Evolutionary conservation across 2,797 vertebrate species (phyloP), one percentile per base, ranked within the genome.

Genomic region (Ispidina lecontei): DNA sequence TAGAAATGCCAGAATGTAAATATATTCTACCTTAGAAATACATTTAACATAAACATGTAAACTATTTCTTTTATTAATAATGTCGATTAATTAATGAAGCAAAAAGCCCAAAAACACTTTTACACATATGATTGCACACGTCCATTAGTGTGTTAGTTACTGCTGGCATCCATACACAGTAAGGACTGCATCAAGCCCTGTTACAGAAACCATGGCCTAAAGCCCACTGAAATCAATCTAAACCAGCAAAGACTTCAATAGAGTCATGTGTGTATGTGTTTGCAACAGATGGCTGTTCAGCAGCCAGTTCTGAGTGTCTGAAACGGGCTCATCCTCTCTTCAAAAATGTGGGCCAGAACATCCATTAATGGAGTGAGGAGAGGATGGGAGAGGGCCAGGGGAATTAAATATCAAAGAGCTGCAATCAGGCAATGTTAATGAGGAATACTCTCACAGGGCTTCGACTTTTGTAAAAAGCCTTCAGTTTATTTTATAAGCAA

Each of bases 341-440:
- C 12, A 0, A 77, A 85, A 81, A 56, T 2, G 1, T 83, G 55
- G 41, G 47, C 70, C 84, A 83, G 54, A 89, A 55, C 55, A 81
- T 91, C 83, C 82, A 87, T 89, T 87, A 93, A 67, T 2, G 1
- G 68, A 74, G 54, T 2, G 54, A 75, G 51, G 37, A 88, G 62
- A 68, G 62, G 60, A 92, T 35, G 60, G 4, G 31, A 93, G 26
- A 56, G 47, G 5, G 51, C 46, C 63, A 65, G 35, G 52, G 60
- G 76, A 89, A 92, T 86, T 89, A 73, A 77, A 91, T 69, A 94
- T 92, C 76, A 95, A 86, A 95, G 86, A 65, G 46, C 46, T 81
- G 18, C 63, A 92, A 86, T 92, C 92, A 95, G 47, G 39, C 43
- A 80, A 69, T 44, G 33, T 70, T 94, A 92, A 93, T 87, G 47